These are phyloP conservation scores for Anoplius nigerrimus DNA, from an alignment of 2,888 invertebrate genomes.

Conservation along the genomic window DNA sequence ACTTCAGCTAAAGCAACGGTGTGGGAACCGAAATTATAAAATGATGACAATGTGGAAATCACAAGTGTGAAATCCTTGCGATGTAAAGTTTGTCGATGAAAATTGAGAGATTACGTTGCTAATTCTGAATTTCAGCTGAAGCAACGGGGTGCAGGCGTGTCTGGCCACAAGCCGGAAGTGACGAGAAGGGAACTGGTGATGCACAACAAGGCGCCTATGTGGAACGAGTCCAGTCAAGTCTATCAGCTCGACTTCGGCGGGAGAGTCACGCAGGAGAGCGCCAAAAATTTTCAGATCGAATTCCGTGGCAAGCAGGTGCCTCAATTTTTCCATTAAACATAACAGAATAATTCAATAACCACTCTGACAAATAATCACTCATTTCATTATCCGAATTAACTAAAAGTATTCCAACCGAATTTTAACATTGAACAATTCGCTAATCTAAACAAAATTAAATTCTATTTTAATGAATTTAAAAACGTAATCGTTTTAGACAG, in stretches of 20 bases:
- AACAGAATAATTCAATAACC: background rate
- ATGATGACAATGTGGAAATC: no score
- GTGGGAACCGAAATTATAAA: no score
- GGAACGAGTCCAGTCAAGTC: conserved; percentile 99
- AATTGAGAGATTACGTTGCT: no score
- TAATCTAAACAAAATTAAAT: no score
- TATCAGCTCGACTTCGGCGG: conserved; percentile 99
- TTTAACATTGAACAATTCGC: no score
- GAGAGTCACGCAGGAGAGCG: conserved; percentile 98
- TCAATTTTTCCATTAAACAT: background rate
- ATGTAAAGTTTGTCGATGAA: no score
- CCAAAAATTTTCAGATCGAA: conserved; percentile 99
- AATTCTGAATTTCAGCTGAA: conserved; percentile 79
- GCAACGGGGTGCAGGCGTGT: conserved; percentile 68
- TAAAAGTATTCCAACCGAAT: no score
- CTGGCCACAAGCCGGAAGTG: conserved; percentile 64
- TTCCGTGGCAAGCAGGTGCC: conserved; percentile 95
- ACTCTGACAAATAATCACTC: background rate
- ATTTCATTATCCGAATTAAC: background rate
- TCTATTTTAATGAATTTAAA: no score
- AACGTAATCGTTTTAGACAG: background rate
- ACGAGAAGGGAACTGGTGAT: conserved; percentile 87
- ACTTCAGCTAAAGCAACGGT: no score
- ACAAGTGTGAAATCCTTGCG: no score
- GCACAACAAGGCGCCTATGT: conserved; percentile 98